Evolutionary conservation across 1,140 invertebrate species (phyloP).

Genomic region (Bombus affinis): DNA sequence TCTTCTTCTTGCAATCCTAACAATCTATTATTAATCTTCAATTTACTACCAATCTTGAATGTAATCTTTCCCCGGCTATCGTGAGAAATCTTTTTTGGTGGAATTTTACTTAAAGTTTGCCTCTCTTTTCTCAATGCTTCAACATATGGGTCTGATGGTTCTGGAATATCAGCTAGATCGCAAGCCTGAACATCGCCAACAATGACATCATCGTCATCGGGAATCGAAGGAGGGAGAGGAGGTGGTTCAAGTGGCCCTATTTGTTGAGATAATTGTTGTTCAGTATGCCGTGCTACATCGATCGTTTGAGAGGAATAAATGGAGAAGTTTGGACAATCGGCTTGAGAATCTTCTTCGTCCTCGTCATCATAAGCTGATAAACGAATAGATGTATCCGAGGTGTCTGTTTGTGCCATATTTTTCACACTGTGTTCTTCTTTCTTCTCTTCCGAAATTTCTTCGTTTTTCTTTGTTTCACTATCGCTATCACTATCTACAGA

Average conservation of each 20-base stretch:
- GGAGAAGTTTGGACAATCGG: constrained; percentile 92
- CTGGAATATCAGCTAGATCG: constrained; percentile 74
- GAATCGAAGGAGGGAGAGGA: constrained; percentile 66
- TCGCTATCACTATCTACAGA: constrained; percentile 81
- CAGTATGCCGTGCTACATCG: constrained; percentile 86
- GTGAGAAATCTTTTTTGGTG: constrained; percentile 78
- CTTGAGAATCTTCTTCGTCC: constrained; percentile 84
- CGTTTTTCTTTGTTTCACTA: constrained; percentile 55
- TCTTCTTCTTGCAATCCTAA: constrained; percentile 71
- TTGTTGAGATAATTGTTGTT: constrained; percentile 80
- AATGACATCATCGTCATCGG: constrained; percentile 74
- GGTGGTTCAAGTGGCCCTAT: constrained; percentile 77
- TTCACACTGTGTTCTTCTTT: constrained; percentile 47
- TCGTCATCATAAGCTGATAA: constrained; percentile 78
- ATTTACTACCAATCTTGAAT: constrained; percentile 79
- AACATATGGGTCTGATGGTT: constrained; percentile 77
- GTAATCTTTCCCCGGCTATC: constrained; percentile 80
- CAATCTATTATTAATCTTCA: constrained; percentile 77
- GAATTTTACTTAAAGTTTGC: constrained; percentile 76
- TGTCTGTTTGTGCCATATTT: constrained; percentile 45
- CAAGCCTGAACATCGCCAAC: constrained; percentile 76
- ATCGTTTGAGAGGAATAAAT: constrained; percentile 91
- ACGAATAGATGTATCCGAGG: constrained; percentile 54
- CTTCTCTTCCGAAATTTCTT: constrained; percentile 56
- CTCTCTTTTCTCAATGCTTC: constrained; percentile 79